Conservation (phyloP, 2,113 vertebrate species). For the Vombatus ursinus region DNA sequence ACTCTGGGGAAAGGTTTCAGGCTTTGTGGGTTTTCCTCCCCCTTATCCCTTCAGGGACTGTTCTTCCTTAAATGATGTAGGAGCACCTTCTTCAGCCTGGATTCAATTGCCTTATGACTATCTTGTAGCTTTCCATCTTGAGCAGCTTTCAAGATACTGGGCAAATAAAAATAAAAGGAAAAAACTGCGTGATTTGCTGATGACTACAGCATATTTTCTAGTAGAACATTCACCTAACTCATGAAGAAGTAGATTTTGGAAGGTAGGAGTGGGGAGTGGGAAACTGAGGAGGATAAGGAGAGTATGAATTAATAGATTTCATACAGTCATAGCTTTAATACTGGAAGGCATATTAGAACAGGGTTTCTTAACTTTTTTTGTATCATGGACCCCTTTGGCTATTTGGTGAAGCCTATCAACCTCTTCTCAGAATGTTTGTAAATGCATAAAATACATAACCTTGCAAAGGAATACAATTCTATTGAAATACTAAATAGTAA, state of each 20-base stretch:
- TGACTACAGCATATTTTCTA: neutral
- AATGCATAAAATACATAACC: neutral
- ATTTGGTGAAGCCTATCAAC: neutral
- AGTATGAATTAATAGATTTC: neutral
- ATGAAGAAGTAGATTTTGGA: neutral
- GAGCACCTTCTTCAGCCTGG: neutral
- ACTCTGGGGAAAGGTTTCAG: neutral
- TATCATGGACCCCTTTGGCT: neutral
- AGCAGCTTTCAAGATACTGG: neutral
- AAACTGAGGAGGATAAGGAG: neutral
- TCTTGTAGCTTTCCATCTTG: neutral
- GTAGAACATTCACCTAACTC: neutral
- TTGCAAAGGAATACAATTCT: neutral
- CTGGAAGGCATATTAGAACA: neutral
- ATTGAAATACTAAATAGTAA: neutral
- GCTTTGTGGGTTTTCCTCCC: neutral
- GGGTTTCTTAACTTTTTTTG: neutral
- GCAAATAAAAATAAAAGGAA: neutral
- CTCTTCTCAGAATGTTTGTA: neutral
- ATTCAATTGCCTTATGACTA: neutral
- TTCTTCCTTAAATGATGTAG: neutral
- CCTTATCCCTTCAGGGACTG: neutral
- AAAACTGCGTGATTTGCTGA: neutral
- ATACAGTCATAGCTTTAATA: neutral
- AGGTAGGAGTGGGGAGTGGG: neutral